These are phyloP conservation scores for Rhea americana DNA, from an alignment of 2,113 vertebrate genomes.

Conservation along the genomic window DNA sequence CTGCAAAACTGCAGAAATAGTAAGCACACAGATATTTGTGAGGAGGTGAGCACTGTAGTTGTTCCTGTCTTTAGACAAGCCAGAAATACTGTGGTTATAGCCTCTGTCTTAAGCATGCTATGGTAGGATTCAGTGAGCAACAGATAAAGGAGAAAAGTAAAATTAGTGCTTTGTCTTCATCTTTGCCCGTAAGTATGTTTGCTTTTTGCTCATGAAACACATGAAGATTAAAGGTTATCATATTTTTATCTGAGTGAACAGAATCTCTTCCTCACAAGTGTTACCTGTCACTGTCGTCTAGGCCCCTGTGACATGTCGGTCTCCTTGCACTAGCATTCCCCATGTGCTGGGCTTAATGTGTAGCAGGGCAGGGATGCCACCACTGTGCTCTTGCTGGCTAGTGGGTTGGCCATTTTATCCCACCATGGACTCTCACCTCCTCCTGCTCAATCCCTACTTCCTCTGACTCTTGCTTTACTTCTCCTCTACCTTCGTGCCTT, in stretches of 20 bases:
- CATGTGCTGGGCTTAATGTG: fast-evolving
- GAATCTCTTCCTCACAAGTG: not conserved
- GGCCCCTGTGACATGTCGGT: fast-evolving
- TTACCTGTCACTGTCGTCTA: not conserved
- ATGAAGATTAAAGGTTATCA: too few relatives aligned
- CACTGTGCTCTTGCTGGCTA: not conserved
- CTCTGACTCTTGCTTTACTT: not conserved
- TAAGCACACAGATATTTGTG: not conserved
- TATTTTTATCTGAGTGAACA: not conserved
- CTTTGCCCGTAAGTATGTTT: too few relatives aligned
- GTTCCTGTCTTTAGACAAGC: not conserved
- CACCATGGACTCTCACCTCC: fast-evolving
- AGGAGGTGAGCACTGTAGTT: not conserved
- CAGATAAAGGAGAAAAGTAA: not conserved
- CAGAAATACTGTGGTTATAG: not conserved
- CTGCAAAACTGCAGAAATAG: not conserved
- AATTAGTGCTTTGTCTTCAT: not conserved
- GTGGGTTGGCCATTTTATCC: not conserved
- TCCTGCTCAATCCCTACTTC: not conserved
- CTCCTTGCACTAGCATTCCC: not conserved
- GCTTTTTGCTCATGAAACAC: too few relatives aligned
- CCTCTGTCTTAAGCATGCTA: not conserved
- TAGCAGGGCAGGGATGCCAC: not conserved
- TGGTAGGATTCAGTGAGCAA: not conserved
- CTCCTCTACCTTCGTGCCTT: not conserved